Base-by-base conservation (phyloP, 1,140 invertebrate species). In the Archivesica marissinica region DNA sequence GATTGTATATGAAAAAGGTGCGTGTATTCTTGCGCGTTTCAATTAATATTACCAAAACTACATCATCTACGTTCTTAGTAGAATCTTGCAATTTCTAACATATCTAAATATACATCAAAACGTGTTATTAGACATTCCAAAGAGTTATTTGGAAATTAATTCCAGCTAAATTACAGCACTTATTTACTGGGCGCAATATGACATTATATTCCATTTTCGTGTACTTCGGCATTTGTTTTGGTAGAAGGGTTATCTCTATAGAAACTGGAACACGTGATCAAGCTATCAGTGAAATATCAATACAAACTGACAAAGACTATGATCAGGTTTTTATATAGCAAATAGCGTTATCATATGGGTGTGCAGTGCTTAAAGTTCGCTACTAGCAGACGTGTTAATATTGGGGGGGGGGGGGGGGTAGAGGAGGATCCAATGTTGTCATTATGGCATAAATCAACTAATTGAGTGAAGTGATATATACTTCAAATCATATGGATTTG, bases 241-340 rank as follows among this genome's bases (percentile, higher is more conserved):
- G 86, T 85, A 70, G 78, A 87, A 54, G 84, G 88, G 88, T 89
- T 89, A 89, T 87, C 82, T 38, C 79, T 85, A 89, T 89, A 87
- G 86, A 78, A 86, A 89, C 88, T 30, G 23, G 39, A 39, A 50
- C 88, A 89, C 85, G 82, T 89, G 88, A 88, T 86, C 74, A 87
- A 89, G 86, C 80, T 74, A 83, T 83, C 70, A 83, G 80, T 61
- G 35, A 44, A 52, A 59, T 70, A 75, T 74, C 61, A 77, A 85
- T 83, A 83, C n/a, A 50, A 74, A 75, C 70, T 75, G 54, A 74
- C 68, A 75, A 83, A 83, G 80, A 74, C 80, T 83, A 75, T 83
- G 80, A 74, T 74, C 68, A 54, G 30, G 68, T 13, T 35, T 64
- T 61, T 68, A 75, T 74, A 35, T 61, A 28, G 68, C 50, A 83